Conservation (phyloP, 2,888 invertebrate species). For the Cetonia aurata region DNA sequence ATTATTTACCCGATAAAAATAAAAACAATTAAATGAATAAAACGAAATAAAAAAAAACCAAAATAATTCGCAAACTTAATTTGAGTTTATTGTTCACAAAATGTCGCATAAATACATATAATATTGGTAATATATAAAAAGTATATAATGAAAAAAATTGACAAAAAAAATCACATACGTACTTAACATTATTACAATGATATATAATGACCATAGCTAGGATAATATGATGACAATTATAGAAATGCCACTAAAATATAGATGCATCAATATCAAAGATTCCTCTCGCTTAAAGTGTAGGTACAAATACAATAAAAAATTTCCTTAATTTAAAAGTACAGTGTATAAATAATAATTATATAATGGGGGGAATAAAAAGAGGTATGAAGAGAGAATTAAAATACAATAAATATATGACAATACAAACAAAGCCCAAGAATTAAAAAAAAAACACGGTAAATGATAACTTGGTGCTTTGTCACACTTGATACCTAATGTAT, state of each 20-base stretch:
- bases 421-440: constrained; percentile 5
- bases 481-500: no score
- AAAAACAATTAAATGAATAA: neutral
- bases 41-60: constrained; percentile 19
- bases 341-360: constrained; percentile 35
- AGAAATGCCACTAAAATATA: constrained; percentile 24
- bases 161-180: constrained; percentile 37
- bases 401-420: constrained; percentile 37
- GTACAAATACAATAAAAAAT: constrained; percentile 27
- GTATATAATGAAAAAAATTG: constrained; percentile 27
- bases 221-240: constrained; percentile 13
- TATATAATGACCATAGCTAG: constrained; percentile 1
- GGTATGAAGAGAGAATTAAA: constrained; percentile 19
- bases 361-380: constrained; percentile 8
- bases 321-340: constrained; percentile 32
- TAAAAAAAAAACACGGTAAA: constrained; percentile 1
- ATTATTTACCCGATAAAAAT: neutral
- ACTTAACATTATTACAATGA: constrained; percentile 21
- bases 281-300: constrained; percentile 30
- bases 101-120: constrained; percentile 36
- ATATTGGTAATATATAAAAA: constrained; percentile 27
- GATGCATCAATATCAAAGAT: constrained; percentile 24
- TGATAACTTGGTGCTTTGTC: neutral
- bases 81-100: constrained; percentile 31
- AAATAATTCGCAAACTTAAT: constrained; percentile 28